Evolutionary conservation across 2,113 vertebrate genomes (phyloP).

Genomic region (Equus przewalskii): DNA sequence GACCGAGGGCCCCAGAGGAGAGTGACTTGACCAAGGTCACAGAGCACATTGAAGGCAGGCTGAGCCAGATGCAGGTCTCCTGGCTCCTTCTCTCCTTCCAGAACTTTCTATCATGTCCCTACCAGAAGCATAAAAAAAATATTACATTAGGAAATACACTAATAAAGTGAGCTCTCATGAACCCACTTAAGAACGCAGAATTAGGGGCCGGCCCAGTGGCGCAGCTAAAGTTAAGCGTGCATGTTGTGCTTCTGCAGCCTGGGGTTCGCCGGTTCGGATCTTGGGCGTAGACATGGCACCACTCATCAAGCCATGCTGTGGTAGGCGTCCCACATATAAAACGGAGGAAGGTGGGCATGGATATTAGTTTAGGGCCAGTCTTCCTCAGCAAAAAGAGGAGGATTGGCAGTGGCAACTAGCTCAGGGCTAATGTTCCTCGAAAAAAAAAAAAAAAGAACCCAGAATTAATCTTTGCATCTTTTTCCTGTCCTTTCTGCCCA

Average conservation of each 20-base stretch:
- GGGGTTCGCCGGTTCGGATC: too few species aligned
- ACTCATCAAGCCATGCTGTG: too few species aligned
- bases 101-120: neutral
- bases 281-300: too few species aligned
- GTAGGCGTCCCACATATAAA: too few species aligned
- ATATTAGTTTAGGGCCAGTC: too few species aligned
- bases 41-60: neutral
- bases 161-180: neutral
- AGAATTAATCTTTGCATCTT: neutral
- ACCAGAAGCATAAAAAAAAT: neutral
- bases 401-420: too few species aligned
- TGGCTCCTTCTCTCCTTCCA: neutral
- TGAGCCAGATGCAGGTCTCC: neutral
- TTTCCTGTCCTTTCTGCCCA: constrained; percentile 25
- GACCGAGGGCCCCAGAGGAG: neutral
- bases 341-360: too few species aligned
- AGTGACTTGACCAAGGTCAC: neutral
- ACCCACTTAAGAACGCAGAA: neutral
- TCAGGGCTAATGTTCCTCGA: too few species aligned
- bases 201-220: too few species aligned
- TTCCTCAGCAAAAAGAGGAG: too few species aligned
- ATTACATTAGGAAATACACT: neutral
- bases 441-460: neutral
- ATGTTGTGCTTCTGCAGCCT: too few species aligned
- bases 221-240: too few species aligned